Conservation (phyloP, 1,140 invertebrate species). For the Apis florea region DNA sequence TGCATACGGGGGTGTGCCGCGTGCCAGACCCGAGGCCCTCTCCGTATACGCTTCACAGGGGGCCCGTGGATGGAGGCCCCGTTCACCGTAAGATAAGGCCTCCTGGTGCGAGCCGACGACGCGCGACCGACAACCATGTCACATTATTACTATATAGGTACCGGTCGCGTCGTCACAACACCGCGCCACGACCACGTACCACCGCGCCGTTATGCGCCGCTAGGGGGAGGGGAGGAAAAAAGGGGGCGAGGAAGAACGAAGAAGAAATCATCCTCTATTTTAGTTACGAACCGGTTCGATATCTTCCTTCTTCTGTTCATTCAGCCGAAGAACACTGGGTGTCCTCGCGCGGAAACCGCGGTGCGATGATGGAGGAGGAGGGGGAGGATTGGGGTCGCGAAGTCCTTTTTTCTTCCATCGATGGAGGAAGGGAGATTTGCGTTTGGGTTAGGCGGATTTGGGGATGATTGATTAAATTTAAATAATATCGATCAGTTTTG, state of each 20-base stretch:
- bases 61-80: constrained; percentile 58
- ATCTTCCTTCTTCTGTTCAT: constrained; percentile 57
- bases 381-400: too few species aligned
- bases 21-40: constrained; percentile 75
- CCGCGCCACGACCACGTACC: constrained; percentile 54
- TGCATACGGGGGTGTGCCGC: constrained; percentile 73
- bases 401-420: too few species aligned
- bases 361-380: too few species aligned
- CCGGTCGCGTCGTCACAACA: constrained; percentile 72
- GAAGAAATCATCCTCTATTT: constrained; percentile 59
- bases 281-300: constrained; percentile 65
- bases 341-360: constrained; percentile 7
- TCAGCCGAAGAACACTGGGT: constrained; percentile 28
- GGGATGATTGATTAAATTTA: too few species aligned
- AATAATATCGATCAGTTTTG: too few species aligned
- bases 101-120: constrained; percentile 74
- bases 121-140: constrained; percentile 76
- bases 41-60: constrained; percentile 60
- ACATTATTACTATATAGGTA: constrained; percentile 77
- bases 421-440: too few species aligned
- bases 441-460: too few species aligned
- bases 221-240: constrained; percentile 15
- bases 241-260: constrained; percentile 25
- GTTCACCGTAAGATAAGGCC: constrained; percentile 69
- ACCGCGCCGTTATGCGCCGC: constrained; percentile 56